Conservation (phyloP, 1,140 invertebrate species). For the Glomeris maerens region DNA sequence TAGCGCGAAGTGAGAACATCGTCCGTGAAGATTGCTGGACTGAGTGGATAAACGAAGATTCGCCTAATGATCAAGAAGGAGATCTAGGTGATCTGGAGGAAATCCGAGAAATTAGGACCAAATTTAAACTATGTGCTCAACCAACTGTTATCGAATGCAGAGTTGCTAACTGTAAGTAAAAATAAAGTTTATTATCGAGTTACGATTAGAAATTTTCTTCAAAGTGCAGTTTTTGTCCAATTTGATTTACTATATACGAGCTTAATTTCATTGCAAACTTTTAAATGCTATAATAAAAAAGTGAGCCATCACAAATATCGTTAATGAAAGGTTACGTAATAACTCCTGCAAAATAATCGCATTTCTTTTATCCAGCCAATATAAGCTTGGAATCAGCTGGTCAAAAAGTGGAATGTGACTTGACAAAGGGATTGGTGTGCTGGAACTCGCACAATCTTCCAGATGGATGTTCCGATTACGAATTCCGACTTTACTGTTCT, state of each 20-base stretch:
- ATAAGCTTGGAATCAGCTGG: background rate
- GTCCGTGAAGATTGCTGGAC: conserved; percentile 21
- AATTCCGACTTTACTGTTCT: conserved; percentile 17
- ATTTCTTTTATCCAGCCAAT: conserved; percentile 2
- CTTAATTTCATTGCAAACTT: too few species aligned
- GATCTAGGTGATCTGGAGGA: conserved; percentile 19
- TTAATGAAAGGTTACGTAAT: background rate
- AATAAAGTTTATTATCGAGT: conserved; percentile 5
- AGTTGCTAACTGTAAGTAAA: conserved; percentile 8
- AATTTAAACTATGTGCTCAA: conserved; percentile 16
- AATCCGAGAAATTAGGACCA: conserved; percentile 9
- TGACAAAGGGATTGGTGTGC: conserved; percentile 12
- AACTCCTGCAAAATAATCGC: too few species aligned
- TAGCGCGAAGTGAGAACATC: conserved; percentile 8
- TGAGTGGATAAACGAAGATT: conserved; percentile 24
- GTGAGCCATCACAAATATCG: background rate
- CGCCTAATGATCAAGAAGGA: conserved; percentile 8
- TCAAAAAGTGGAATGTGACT: conserved; percentile 7
- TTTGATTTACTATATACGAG: too few species aligned
- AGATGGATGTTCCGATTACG: conserved; percentile 18
- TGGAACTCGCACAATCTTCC: background rate
- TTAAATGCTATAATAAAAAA: too few species aligned
- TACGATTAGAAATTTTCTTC: background rate
- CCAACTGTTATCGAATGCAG: conserved; percentile 23
- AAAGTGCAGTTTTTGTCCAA: background rate